phyloP scores from a whole-genome alignment of 2,888 invertebrate genomes.

The Acrobasis suavella region DNA sequence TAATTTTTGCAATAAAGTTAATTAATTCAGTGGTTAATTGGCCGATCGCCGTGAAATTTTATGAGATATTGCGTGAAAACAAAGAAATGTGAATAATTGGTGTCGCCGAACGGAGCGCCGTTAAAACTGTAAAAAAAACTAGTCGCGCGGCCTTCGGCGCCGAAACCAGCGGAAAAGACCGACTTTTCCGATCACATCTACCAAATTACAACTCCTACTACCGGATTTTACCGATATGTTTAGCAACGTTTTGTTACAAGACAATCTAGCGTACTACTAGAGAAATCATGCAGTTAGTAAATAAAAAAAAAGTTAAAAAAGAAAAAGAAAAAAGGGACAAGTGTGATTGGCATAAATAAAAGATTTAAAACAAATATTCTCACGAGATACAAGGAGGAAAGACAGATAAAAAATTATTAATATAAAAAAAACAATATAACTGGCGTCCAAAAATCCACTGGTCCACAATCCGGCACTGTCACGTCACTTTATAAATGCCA shows the following conservation, averaged over 20 bases:
- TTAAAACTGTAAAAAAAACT: constrained; percentile 81
- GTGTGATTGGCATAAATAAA: constrained; percentile 79
- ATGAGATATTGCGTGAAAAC: constrained; percentile 38
- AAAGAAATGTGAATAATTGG: constrained; percentile 51
- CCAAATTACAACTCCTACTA: constrained; percentile 32
- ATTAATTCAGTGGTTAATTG: constrained; percentile 14
- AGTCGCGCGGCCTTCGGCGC: constrained; percentile 72
- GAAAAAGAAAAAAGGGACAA: constrained; percentile 59
- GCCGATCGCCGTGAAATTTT: constrained; percentile 16
- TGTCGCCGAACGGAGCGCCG: constrained; percentile 62
- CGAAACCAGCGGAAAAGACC: constrained; percentile 57
- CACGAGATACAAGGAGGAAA: constrained; percentile 61
- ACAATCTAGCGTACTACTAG: constrained; percentile 29
- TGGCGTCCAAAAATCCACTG: constrained; percentile 69
- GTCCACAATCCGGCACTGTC: constrained; percentile 66
- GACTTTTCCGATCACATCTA: constrained; percentile 50
- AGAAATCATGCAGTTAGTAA: constrained; percentile 64
- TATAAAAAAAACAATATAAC: constrained; percentile 51
- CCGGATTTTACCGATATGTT: constrained; percentile 24
- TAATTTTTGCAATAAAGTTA: background rate
- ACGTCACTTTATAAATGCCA: constrained; percentile 80
- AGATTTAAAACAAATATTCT: constrained; percentile 57
- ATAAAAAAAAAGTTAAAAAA: constrained; percentile 35
- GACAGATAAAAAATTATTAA: constrained; percentile 38
- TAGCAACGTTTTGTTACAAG: background rate